These are phyloP conservation scores for Melanophora roralis DNA, from an alignment of 2,888 invertebrate genomes.

Conservation along the genomic window DNA sequence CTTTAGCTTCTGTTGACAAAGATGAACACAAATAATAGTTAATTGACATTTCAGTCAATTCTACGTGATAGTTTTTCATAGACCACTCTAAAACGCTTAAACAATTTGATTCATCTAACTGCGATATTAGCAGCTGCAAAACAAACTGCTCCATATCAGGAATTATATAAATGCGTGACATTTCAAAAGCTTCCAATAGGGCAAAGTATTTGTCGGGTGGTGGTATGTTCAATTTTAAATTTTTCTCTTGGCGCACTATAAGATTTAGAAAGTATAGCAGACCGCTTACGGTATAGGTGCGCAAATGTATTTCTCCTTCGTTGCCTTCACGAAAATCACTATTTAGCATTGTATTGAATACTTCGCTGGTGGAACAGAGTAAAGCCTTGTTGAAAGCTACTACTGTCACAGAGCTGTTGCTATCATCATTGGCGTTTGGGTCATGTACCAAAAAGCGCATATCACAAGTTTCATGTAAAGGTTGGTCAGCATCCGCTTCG, in stretches of 20 bases:
- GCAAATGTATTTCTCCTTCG: constrained; percentile 74
- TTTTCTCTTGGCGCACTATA: constrained; percentile 68
- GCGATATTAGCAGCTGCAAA: constrained; percentile 69
- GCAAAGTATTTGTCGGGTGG: constrained; percentile 70
- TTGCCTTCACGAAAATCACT: constrained; percentile 76
- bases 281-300: constrained; percentile 72
- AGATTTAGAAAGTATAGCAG: constrained; percentile 75
- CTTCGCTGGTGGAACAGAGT: constrained; percentile 75
- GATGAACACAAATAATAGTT: constrained; percentile 74
- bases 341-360: constrained; percentile 76
- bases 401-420: constrained; percentile 54
- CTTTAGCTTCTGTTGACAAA: constrained; percentile 70
- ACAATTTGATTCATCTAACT: constrained; percentile 72
- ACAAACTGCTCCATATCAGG: constrained; percentile 72
- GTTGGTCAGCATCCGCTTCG: constrained; percentile 43
- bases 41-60: constrained; percentile 75
- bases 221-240: constrained; percentile 68
- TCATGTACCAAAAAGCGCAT: constrained; percentile 73
- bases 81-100: constrained; percentile 75
- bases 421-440: constrained; percentile 44
- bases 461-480: constrained; percentile 68
- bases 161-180: constrained; percentile 76
- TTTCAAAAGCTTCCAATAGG: constrained; percentile 75
- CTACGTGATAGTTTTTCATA: constrained; percentile 75
- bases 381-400: constrained; percentile 73